phyloP scores from a whole-genome alignment of 1,140 invertebrate species.

The Tyrophagus putrescentiae region DNA sequence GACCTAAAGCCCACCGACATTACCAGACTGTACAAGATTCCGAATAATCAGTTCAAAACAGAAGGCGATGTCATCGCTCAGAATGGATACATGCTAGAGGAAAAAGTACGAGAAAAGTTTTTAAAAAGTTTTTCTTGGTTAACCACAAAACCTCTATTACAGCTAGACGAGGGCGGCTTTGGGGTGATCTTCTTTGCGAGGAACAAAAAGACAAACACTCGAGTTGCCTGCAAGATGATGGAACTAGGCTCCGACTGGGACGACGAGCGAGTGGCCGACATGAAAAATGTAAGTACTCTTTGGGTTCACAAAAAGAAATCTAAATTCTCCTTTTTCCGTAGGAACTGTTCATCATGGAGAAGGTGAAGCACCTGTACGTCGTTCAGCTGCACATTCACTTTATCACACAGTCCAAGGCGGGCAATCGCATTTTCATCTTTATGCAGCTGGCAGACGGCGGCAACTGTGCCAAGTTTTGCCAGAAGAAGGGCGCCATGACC shows the following conservation, averaged over 20 bases:
- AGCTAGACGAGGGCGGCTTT: background rate
- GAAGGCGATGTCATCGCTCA: no score
- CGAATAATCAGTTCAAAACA: no score
- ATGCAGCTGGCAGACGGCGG: conserved; percentile 10
- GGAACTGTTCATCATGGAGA: conserved; percentile 18
- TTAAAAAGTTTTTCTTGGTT: no score
- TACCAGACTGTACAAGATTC: background rate
- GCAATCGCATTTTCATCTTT: conserved; percentile 17
- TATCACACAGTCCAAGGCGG: background rate
- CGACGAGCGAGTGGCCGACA: background rate
- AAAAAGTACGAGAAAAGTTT: no score
- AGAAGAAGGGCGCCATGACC: background rate
- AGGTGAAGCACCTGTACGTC: conserved; percentile 13
- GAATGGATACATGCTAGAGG: no score
- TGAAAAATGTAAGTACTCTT: no score
- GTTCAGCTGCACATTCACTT: conserved; percentile 19
- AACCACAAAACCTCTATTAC: no score
- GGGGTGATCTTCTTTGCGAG: background rate
- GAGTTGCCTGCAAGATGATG: no score
- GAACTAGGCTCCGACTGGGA: no score
- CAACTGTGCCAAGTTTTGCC: conserved; percentile 1
- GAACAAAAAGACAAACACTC: background rate
- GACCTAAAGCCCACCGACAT: background rate
- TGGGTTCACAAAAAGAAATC: no score
- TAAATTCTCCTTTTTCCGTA: no score